phyloP scores from a whole-genome alignment of 2,797 vertebrate species.

The Sebastes umbrosus region DNA sequence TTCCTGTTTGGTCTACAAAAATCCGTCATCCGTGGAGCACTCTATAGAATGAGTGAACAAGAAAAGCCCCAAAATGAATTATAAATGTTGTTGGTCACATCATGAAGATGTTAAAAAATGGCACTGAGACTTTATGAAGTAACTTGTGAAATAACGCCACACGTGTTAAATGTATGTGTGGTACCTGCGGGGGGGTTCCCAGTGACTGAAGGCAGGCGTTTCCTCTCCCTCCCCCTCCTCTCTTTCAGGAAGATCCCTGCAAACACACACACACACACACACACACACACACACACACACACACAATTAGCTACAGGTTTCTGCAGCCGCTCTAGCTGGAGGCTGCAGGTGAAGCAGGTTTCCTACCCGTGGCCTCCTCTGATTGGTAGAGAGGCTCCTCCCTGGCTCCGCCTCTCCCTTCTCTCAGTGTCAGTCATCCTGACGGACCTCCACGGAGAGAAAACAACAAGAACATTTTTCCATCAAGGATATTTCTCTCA shows the following conservation, averaged over 20 bases:
- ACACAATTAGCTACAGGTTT: neutral
- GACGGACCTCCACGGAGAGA: conserved; percentile 57
- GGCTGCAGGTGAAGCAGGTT: neutral
- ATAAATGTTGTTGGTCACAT: neutral
- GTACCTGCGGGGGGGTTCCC: conserved; percentile 92
- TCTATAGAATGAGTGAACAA: neutral
- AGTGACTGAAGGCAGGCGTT: conserved; percentile 94
- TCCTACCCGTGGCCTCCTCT: conserved; percentile 67
- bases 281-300: conserved; percentile 11
- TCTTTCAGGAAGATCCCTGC: conserved; percentile 87
- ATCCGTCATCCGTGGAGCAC: too few species aligned
- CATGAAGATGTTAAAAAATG: neutral
- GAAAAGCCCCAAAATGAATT: neutral
- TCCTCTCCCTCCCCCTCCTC: conserved; percentile 98
- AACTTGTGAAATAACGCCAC: neutral
- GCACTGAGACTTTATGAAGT: too few species aligned
- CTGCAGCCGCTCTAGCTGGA: neutral
- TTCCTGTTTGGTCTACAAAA: too few species aligned
- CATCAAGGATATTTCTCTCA: neutral
- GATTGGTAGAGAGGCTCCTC: conserved; percentile 35
- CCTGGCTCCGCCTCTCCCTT: conserved; percentile 72
- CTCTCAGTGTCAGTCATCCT: conserved; percentile 36
- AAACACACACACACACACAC: conserved; percentile 21
- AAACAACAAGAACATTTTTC: neutral
- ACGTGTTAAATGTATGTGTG: neutral